Percentiles rank a stretch among this genome's conserved stretches.
Evolutionary conservation across 1,140 invertebrate genomes (phyloP).

Genomic region (Diachasmimorpha longicaudata): DNA sequence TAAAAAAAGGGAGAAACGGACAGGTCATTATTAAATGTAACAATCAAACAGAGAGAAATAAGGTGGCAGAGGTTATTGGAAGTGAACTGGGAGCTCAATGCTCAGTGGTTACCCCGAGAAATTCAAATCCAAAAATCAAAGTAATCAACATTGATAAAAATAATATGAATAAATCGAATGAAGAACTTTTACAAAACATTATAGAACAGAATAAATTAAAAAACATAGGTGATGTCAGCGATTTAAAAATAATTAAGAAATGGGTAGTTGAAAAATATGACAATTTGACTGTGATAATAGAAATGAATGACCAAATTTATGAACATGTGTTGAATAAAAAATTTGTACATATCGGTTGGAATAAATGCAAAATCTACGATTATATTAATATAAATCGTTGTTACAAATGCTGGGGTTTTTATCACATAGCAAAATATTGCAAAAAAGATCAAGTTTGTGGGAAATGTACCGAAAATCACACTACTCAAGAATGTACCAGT

Average conservation of each 20-base stretch:
- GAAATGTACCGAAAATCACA: constrained; percentile 14
- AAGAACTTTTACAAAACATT: neutral
- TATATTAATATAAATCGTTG: constrained; percentile 8
- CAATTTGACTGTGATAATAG: neutral
- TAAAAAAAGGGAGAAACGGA: too few species aligned
- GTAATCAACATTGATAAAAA: neutral
- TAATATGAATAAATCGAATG: neutral
- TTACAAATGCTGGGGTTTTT: constrained; percentile 19
- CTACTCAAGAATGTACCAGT: neutral
- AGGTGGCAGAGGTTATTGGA: too few species aligned
- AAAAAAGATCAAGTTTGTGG: constrained; percentile 6
- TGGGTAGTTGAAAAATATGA: neutral
- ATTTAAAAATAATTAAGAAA: neutral
- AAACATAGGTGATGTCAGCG: neutral
- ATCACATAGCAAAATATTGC: constrained; percentile 15
- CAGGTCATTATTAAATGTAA: too few species aligned
- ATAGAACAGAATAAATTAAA: neutral
- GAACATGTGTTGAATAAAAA: neutral
- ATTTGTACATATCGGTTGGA: too few species aligned
- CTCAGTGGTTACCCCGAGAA: too few species aligned
- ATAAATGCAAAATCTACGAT: constrained; percentile 9
- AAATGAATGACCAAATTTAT: neutral
- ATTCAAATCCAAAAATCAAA: too few species aligned
- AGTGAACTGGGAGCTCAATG: too few species aligned
- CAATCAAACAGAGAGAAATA: too few species aligned